Percentiles rank a stretch among this genome's conserved stretches.
Evolutionary conservation across 2,888 invertebrate genomes (phyloP).

Genomic region (Nysson spinosus): DNA sequence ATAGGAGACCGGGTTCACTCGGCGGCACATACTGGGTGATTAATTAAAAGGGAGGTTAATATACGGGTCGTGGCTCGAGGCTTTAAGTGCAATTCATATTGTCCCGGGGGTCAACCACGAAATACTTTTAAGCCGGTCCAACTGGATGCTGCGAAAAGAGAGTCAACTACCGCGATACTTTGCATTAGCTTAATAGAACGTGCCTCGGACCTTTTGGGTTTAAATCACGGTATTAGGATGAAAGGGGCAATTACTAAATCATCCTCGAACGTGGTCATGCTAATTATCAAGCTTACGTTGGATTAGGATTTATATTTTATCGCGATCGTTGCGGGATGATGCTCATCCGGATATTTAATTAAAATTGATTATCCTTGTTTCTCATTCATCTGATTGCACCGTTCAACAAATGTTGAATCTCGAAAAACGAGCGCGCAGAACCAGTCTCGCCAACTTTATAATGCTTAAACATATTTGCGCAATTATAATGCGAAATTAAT

Average conservation of each 20-base stretch:
- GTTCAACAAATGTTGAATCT: too few species aligned
- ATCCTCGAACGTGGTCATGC: background rate
- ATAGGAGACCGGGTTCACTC: constrained; percentile 3
- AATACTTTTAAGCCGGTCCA: constrained; percentile 45
- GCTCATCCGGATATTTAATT: too few species aligned
- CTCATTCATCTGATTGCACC: too few species aligned
- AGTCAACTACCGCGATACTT: constrained; percentile 18
- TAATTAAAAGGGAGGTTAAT: constrained; percentile 73
- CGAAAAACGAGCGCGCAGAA: too few species aligned
- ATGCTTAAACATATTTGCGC: too few species aligned
- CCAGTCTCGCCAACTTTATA: too few species aligned
- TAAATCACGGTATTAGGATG: constrained; percentile 29
- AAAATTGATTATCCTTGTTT: too few species aligned
- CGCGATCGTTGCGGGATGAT: too few species aligned
- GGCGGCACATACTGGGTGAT: constrained; percentile 58
- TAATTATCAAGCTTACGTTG: too few species aligned
- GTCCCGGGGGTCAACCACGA: constrained; percentile 65
- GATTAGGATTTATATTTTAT: too few species aligned
- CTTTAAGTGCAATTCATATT: constrained; percentile 66
- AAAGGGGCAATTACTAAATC: background rate
- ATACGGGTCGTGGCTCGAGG: constrained; percentile 65
- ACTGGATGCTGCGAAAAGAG: constrained; percentile 4
- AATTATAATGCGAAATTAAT: too few species aligned
- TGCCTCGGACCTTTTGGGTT: constrained; percentile 32
- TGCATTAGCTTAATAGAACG: constrained; percentile 26